Conservation (phyloP, 2,797 vertebrate species). For the Lutjanus campechanus region DNA sequence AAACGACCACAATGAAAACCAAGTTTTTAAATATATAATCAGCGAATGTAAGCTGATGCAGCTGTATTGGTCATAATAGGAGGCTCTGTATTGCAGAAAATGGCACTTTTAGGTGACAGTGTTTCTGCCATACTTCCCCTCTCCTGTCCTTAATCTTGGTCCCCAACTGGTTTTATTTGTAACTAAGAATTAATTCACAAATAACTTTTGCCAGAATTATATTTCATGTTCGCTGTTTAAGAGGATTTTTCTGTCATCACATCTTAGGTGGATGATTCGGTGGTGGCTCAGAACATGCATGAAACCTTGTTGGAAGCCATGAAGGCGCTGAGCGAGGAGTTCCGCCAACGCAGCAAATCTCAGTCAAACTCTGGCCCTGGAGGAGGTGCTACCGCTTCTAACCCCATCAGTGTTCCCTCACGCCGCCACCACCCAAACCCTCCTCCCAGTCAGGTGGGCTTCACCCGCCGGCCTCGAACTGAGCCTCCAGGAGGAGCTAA, state of each 20-base stretch:
- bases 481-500: slow-evolving; percentile 80
- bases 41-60: too few species aligned
- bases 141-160: too few species aligned
- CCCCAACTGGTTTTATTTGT: neutral
- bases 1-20: too few species aligned
- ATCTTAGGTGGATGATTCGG: slow-evolving; percentile 84
- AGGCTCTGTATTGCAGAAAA: too few species aligned
- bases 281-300: slow-evolving; percentile 93
- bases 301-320: slow-evolving; percentile 91
- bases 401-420: slow-evolving; percentile 89
- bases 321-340: slow-evolving; percentile 91
- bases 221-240: slow-evolving; percentile 16
- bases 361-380: slow-evolving; percentile 85
- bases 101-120: too few species aligned
- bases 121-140: too few species aligned
- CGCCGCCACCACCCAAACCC: slow-evolving; percentile 86
- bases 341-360: slow-evolving; percentile 88
- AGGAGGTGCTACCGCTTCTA: slow-evolving; percentile 86
- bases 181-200: neutral
- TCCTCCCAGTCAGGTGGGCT: slow-evolving; percentile 88
- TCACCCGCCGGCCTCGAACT: slow-evolving; percentile 84
- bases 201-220: neutral
- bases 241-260: neutral
- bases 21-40: too few species aligned
- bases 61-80: too few species aligned